These are phyloP conservation scores for Gari tellinella DNA, from an alignment of 2,888 invertebrate genomes.

Conservation along the genomic window DNA sequence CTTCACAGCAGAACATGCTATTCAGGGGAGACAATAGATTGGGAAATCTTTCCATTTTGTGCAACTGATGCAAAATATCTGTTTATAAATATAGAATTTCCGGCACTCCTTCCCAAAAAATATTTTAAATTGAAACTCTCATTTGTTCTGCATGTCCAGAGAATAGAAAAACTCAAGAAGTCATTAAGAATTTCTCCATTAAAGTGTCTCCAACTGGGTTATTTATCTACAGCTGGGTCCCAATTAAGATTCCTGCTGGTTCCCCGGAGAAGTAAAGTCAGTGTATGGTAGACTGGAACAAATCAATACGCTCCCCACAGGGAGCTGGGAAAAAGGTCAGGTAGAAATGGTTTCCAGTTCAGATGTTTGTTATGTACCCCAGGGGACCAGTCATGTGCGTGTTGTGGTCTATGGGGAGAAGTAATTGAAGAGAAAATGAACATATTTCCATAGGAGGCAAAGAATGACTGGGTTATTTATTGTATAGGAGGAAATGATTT, in stretches of 20 bases:
- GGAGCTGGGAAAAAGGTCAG: constrained; percentile 54
- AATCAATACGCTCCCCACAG: constrained; percentile 49
- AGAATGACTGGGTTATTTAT: constrained; percentile 25
- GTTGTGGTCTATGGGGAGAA: constrained; percentile 9
- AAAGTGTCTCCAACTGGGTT: constrained; percentile 33
- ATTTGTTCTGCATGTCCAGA: too few species aligned
- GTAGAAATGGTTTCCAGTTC: constrained; percentile 47
- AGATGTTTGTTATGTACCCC: constrained; percentile 50
- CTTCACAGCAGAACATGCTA: too few species aligned
- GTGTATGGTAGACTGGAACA: constrained; percentile 38
- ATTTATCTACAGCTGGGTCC: constrained; percentile 45
- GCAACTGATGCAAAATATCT: too few species aligned
- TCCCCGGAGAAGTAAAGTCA: constrained; percentile 41
- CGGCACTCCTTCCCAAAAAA: constrained; percentile 2
- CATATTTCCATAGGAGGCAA: constrained; percentile 50
- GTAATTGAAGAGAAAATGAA: constrained; percentile 57
- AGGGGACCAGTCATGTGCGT: constrained; percentile 44
- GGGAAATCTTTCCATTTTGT: too few species aligned
- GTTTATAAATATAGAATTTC: neutral
- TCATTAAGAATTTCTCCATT: constrained; percentile 26
- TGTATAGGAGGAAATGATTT: constrained; percentile 30
- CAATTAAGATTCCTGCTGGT: constrained; percentile 55
- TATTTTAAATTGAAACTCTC: too few species aligned
- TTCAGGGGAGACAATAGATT: too few species aligned
- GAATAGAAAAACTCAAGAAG: constrained; percentile 3